Conservation (phyloP, 2,797 vertebrate species). For the Hemitrygon akajei region DNA sequence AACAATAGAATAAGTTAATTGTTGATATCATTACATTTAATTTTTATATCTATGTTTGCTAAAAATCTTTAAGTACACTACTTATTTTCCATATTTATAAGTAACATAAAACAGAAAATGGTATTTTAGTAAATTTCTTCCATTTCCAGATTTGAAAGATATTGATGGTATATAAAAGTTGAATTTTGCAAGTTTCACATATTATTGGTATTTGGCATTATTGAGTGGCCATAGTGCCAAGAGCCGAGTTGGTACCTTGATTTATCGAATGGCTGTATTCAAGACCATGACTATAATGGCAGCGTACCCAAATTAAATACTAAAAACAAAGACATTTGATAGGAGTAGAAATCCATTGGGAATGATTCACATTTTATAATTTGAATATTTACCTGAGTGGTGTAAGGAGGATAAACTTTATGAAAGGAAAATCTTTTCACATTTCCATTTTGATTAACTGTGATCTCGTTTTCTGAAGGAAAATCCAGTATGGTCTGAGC, state of each 20-base stretch:
- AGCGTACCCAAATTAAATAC: not conserved
- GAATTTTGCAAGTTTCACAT: not conserved
- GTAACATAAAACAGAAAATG: not conserved
- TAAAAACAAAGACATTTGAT: not conserved
- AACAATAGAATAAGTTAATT: not conserved
- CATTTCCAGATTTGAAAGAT: not conserved
- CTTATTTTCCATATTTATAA: not conserved
- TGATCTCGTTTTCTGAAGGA: constrained; percentile 49
- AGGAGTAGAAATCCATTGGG: not conserved
- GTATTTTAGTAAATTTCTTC: not conserved
- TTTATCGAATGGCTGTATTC: not conserved
- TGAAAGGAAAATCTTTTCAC: constrained; percentile 57
- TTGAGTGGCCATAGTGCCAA: not conserved
- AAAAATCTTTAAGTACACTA: not conserved
- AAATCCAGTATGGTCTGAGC: constrained; percentile 47
- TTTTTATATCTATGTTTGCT: not conserved
- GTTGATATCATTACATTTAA: not conserved
- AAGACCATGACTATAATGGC: not conserved
- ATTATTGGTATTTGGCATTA: not conserved
- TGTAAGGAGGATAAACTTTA: constrained; percentile 50
- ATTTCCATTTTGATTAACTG: constrained; percentile 47
- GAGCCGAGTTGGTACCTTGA: not conserved
- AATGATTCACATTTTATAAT: not conserved
- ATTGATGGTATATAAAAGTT: no score
- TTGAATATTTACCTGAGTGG: constrained; percentile 51